Conservation (phyloP, 2,888 invertebrate species). For the Magallana nippona region DNA sequence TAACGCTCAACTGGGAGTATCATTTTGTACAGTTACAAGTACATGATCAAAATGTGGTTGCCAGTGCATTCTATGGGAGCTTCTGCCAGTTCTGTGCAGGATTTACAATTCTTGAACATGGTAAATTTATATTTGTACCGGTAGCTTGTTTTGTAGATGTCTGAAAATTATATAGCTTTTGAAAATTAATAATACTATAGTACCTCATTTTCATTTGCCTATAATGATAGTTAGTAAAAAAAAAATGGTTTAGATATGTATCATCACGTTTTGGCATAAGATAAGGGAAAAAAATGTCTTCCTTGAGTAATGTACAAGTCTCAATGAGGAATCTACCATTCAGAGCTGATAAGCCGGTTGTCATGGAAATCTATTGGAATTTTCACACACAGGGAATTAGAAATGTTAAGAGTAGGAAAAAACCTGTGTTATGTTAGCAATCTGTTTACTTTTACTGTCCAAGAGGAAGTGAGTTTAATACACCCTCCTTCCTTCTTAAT, state of each 20-base stretch:
- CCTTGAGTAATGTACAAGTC: not conserved
- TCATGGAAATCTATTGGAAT: slow-evolving; percentile 5
- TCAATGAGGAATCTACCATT: not conserved
- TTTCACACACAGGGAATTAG: slow-evolving; percentile 1
- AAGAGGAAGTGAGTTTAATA: no score
- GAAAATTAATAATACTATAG: no score
- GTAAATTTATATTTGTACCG: slow-evolving; percentile 19
- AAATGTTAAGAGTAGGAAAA: not conserved
- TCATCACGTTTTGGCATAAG: no score
- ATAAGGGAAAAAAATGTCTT: not conserved
- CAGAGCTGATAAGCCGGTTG: slow-evolving; percentile 12
- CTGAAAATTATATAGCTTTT: not conserved
- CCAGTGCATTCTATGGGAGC: slow-evolving; percentile 36
- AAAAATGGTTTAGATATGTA: no score
- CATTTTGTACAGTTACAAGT: slow-evolving; percentile 27
- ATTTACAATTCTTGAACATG: slow-evolving; percentile 42
- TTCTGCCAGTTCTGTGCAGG: slow-evolving; percentile 17
- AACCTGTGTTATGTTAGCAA: not conserved
- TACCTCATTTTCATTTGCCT: no score
- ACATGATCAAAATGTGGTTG: slow-evolving; percentile 35
- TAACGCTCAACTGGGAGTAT: slow-evolving; percentile 19
- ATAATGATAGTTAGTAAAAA: no score
- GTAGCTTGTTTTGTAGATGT: no score
- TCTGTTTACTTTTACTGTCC: no score
- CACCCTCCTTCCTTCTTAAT: no score